A percentile compares a stretch with the other conserved stretches of the same genome.
These are phyloP conservation scores for Orius insidiosus DNA, from an alignment of 1,140 invertebrate species.

Conservation along the genomic window DNA sequence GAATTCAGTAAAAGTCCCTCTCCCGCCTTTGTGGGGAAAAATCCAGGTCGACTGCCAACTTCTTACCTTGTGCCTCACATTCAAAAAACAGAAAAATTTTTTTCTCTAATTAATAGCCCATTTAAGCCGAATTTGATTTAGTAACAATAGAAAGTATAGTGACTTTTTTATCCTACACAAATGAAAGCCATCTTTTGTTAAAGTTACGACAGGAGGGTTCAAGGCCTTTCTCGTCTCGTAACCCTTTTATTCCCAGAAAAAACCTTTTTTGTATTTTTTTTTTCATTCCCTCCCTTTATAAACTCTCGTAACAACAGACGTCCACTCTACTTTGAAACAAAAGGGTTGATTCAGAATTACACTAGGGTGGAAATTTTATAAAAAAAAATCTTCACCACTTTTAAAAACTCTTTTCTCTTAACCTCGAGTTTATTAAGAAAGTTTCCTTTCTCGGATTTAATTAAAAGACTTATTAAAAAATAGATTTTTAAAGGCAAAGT, in stretches of 20 bases:
- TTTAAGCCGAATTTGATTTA: too few species aligned
- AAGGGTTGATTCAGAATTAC: too few species aligned
- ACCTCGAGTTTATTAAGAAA: too few species aligned
- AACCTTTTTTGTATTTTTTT: conserved; percentile 2
- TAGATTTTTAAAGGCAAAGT: too few species aligned
- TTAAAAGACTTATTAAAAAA: too few species aligned
- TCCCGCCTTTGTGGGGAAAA: background rate
- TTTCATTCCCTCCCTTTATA: background rate
- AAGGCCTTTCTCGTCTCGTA: conserved; percentile 1
- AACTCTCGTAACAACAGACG: background rate
- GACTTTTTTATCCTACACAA: background rate
- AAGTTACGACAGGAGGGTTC: background rate
- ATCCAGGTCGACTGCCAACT: background rate
- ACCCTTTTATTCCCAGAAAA: background rate
- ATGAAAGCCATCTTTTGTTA: too few species aligned
- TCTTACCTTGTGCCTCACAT: background rate
- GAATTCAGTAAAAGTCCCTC: background rate
- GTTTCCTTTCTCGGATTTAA: too few species aligned
- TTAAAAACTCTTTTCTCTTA: too few species aligned
- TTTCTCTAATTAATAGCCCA: too few species aligned
- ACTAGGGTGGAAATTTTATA: too few species aligned
- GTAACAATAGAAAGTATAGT: too few species aligned
- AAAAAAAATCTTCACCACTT: too few species aligned
- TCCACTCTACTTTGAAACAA: background rate
- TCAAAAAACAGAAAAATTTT: background rate